Evolutionary conservation across 2,888 invertebrate species (phyloP).

Genomic region (Hypomecis punctinalis): DNA sequence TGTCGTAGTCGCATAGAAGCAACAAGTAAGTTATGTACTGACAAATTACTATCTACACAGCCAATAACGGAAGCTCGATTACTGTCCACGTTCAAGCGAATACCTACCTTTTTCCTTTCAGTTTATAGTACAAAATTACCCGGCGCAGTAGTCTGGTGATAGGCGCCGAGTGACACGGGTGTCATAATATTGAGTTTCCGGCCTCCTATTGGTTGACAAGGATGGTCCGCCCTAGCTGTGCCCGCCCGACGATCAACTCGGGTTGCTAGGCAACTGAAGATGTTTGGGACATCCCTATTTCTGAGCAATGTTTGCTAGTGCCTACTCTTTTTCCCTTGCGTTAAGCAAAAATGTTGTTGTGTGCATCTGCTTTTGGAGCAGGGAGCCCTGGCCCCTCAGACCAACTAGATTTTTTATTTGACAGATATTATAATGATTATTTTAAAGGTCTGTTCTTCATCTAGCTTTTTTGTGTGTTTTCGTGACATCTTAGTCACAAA

Average conservation of each 20-base stretch:
- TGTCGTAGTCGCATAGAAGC: constrained; percentile 5
- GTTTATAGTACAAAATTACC: constrained; percentile 41
- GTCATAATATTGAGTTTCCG: constrained; percentile 78
- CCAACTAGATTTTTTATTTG: too few relatives aligned
- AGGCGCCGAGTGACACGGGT: constrained; percentile 67
- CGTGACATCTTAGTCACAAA: too few relatives aligned
- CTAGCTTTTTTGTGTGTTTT: too few relatives aligned
- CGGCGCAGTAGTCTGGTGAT: constrained; percentile 53
- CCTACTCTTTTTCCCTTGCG: too few relatives aligned
- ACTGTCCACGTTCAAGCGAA: constrained; percentile 35
- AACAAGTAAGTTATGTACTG: constrained; percentile 20
- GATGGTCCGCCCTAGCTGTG: constrained; percentile 45
- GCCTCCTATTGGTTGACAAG: constrained; percentile 65
- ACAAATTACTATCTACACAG: constrained; percentile 42
- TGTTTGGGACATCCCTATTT: constrained; percentile 13
- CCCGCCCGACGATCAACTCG: constrained; percentile 55
- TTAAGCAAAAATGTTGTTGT: too few relatives aligned
- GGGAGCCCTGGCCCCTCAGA: too few relatives aligned
- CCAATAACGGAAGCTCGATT: constrained; percentile 65
- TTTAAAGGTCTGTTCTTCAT: too few relatives aligned
- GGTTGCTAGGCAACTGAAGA: constrained; percentile 60
- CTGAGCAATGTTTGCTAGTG: too few relatives aligned
- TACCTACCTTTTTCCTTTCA: constrained; percentile 23
- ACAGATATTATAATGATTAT: too few relatives aligned
- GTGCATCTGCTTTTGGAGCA: too few relatives aligned